These are phyloP conservation scores for Pteronotus mesoamericanus DNA, from an alignment of 2,797 vertebrate species.

Conservation along the genomic window DNA sequence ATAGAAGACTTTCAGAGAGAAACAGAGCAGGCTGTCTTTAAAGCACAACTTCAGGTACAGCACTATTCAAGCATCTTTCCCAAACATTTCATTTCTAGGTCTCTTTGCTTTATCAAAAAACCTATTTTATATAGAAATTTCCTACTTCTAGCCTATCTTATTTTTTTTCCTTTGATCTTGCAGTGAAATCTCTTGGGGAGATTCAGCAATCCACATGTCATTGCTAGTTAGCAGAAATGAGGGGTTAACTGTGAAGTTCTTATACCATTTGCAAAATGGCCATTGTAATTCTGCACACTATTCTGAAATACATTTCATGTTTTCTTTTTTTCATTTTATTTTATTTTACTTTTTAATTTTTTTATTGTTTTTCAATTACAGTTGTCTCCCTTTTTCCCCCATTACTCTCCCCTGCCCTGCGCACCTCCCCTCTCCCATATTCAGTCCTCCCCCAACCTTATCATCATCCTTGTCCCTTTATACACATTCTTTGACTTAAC, in stretches of 20 bases:
- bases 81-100: not conserved
- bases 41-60: not conserved
- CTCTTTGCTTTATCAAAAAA: not conserved
- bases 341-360: too few species aligned
- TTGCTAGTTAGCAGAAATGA: conserved; percentile 70
- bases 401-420: too few species aligned
- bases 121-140: conserved; percentile 37
- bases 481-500: too few species aligned
- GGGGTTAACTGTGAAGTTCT: conserved; percentile 59
- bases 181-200: conserved; percentile 58
- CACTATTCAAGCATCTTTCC: not conserved
- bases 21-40: not conserved
- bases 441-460: too few species aligned
- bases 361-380: too few species aligned
- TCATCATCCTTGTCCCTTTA: too few species aligned
- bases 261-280: conserved; percentile 47
- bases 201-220: conserved; percentile 38
- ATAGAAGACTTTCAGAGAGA: not conserved
- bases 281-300: conserved; percentile 54
- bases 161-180: conserved; percentile 66
- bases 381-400: too few species aligned
- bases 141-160: conserved; percentile 25
- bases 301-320: conserved; percentile 56
- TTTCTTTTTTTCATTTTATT: not conserved
- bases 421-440: too few species aligned